Conservation (phyloP, 2,888 invertebrate genomes). For the Callinectes sapidus region DNA sequence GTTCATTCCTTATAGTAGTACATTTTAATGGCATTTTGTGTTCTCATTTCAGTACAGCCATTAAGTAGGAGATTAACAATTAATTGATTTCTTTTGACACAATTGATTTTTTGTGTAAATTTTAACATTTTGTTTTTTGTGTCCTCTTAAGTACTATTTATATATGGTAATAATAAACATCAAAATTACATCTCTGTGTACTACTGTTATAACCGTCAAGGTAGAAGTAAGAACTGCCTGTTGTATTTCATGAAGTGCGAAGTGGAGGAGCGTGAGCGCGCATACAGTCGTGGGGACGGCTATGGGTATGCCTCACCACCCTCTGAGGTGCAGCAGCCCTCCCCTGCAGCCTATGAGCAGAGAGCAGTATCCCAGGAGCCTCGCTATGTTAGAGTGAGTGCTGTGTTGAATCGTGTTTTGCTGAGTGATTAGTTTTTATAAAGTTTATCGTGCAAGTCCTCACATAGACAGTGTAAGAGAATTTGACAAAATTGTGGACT, state of each 20-base stretch:
- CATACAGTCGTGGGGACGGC: constrained; percentile 59
- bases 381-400: constrained; percentile 45
- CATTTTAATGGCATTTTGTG: neutral
- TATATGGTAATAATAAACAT: neutral
- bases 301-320: constrained; percentile 62
- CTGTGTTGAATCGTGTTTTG: neutral
- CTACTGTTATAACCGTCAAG: neutral
- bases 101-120: too few species aligned
- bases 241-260: constrained; percentile 18
- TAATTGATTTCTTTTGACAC: too few species aligned
- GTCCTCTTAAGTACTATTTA: neutral
- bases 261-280: constrained; percentile 58
- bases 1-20: neutral
- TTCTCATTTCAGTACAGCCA: neutral
- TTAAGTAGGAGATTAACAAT: too few species aligned
- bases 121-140: neutral
- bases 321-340: constrained; percentile 44
- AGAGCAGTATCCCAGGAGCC: constrained; percentile 53
- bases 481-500: too few species aligned
- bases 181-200: neutral
- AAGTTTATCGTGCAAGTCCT: too few species aligned
- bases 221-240: neutral
- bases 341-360: constrained; percentile 27
- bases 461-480: too few species aligned
- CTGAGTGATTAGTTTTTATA: neutral